Evolutionary conservation across 2,797 vertebrate genomes (phyloP).

Genomic region (Melanogrammus aeglefinus): DNA sequence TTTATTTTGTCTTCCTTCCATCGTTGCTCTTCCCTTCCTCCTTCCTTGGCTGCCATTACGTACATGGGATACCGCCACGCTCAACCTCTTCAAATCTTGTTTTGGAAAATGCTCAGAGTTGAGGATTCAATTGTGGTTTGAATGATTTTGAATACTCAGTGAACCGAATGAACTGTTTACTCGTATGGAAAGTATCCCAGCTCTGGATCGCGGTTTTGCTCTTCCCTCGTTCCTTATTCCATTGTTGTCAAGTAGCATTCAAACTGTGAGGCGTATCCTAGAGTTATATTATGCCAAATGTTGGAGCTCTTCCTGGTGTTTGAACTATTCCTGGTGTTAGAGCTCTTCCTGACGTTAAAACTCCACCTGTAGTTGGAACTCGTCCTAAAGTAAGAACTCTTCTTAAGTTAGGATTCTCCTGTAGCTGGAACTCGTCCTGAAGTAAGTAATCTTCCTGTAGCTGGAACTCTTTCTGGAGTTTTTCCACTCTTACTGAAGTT

Average conservation of each 20-base stretch:
- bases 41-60: not conserved
- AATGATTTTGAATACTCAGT: constrained; percentile 31
- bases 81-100: not conserved
- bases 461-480: not conserved
- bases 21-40: not conserved
- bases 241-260: not conserved
- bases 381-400: not conserved
- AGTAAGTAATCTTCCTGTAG: not conserved
- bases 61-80: not conserved
- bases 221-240: not conserved
- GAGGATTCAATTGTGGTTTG: not conserved
- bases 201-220: not conserved
- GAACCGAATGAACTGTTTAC: constrained; percentile 29
- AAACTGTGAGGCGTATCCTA: not conserved
- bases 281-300: not conserved
- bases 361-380: not conserved
- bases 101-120: not conserved
- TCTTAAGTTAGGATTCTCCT: too few relatives aligned
- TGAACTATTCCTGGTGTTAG: not conserved
- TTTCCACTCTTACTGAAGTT: not conserved
- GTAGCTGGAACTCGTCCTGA: not conserved
- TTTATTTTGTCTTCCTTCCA: not conserved
- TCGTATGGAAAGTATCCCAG: not conserved
- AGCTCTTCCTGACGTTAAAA: not conserved
- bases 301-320: not conserved